Base-by-base conservation (phyloP, 2,113 vertebrate species). In the Corythaeola cristata region DNA sequence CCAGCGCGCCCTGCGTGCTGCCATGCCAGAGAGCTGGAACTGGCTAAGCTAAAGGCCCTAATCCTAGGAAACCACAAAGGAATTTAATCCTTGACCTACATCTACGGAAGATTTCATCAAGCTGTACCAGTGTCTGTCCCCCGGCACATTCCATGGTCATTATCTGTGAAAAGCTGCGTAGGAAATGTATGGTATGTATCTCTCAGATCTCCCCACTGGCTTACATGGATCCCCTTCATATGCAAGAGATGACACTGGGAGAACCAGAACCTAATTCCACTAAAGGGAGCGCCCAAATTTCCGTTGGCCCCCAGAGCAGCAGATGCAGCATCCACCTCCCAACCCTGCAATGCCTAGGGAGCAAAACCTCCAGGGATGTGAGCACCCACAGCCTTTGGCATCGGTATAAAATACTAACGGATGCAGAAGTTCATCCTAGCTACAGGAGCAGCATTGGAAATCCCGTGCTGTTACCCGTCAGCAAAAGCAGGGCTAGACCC, bases 1-100 rank as follows among this genome's bases (percentile, higher is more conserved):
- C 0, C 2, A 72, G 41, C 1, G 0, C 1, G 1, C 32, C 77
- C 53, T 7, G 35, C 55, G 18, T 21, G 4, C 30, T 8, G 16
- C 28, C 24, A 3, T 6, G 49, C 53, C 1, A 1, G 13, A 59
- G 26, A 77, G 64, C 59, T 67, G 60, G 0, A n/a, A 10, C 37
- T 62, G 56, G 41, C 66, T 30, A 28, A 63, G 56, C 23, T 41
- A 8, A 53, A 64, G 17, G 63, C 18, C 18, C 12, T 16, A 16
- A 23, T n/a, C 47, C 37, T 52, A 47, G 56, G 47, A 77, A 73
- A 33, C 14, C 8, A 8, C n/a, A 63, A 62, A 90, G 45, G 68
- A 63, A 86, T 95, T 84, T 77, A 80, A 59, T 52, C 63, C 60
- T 88, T 77, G 41, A 88, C 62, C 64, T 52, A 39, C 44, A 83